Evolutionary conservation across 1,140 invertebrate genomes (phyloP).

Genomic region (Leptinotarsa defecta): DNA sequence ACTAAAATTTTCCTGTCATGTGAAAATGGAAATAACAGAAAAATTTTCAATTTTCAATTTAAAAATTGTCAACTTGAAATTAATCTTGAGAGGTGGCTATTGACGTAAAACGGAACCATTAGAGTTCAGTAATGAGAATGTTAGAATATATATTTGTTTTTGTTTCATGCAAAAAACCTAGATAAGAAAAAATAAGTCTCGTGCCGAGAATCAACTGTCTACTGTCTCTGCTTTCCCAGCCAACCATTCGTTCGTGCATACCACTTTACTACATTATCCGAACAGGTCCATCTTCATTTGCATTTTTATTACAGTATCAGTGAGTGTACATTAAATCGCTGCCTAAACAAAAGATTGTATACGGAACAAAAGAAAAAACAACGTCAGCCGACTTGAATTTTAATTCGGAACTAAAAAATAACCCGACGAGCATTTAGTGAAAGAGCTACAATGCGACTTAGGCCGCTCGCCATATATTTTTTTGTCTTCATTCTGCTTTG

Average conservation of each 20-base stretch:
- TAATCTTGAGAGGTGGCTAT: too few species aligned
- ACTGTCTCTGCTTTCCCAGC: background rate
- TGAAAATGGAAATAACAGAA: too few species aligned
- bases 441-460: constrained; percentile 17
- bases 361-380: constrained; percentile 44
- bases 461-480: constrained; percentile 6
- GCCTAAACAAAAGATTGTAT: constrained; percentile 44
- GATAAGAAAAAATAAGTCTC: background rate
- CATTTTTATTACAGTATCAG: constrained; percentile 43
- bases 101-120: too few species aligned
- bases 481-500: constrained; percentile 9
- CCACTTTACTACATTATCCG: constrained; percentile 9
- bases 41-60: too few species aligned
- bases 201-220: background rate
- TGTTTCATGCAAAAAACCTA: background rate
- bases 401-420: constrained; percentile 41
- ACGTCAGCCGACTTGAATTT: constrained; percentile 47
- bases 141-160: background rate
- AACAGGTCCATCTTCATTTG: constrained; percentile 34
- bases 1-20: too few species aligned
- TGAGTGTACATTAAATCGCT: constrained; percentile 39
- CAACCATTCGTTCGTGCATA: constrained; percentile 18
- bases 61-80: too few species aligned
- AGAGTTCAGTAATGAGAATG: too few species aligned
- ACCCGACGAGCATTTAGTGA: constrained; percentile 25